Conservation (phyloP, 1,140 invertebrate species). For the Choristoneura fumiferana region DNA sequence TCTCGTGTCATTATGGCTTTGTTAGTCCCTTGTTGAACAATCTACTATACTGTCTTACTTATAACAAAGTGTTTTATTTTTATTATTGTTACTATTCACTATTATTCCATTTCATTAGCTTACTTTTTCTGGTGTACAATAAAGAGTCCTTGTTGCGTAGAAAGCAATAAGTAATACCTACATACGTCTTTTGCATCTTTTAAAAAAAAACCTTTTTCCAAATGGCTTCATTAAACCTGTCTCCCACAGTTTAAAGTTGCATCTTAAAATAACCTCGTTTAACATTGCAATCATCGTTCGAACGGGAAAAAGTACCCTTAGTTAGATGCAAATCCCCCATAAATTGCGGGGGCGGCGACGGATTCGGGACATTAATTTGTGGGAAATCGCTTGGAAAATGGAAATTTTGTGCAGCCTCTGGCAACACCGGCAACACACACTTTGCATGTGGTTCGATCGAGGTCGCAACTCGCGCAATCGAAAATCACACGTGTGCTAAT, state of each 20-base stretch:
- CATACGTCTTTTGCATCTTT: too few relatives aligned
- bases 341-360: slow-evolving; percentile 68
- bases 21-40: too few relatives aligned
- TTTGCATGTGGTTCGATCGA: slow-evolving; percentile 24
- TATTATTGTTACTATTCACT: too few relatives aligned
- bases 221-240: too few relatives aligned
- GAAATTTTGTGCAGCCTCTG: slow-evolving; percentile 73
- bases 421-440: slow-evolving; percentile 44
- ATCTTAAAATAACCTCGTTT: not conserved
- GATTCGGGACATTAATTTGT: slow-evolving; percentile 73
- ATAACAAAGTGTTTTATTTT: too few relatives aligned
- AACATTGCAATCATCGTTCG: slow-evolving; percentile 44
- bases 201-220: too few relatives aligned
- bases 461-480: slow-evolving; percentile 2
- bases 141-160: too few relatives aligned
- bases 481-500: slow-evolving; percentile 10
- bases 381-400: slow-evolving; percentile 75
- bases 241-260: not conserved
- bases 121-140: too few relatives aligned
- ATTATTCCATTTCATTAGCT: too few relatives aligned
- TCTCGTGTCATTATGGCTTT: too few relatives aligned
- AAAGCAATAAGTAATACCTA: too few relatives aligned
- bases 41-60: too few relatives aligned
- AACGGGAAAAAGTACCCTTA: slow-evolving; percentile 52
- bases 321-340: slow-evolving; percentile 69